Conservation (phyloP, 2,113 vertebrate species). For the Psettodes erumei region DNA sequence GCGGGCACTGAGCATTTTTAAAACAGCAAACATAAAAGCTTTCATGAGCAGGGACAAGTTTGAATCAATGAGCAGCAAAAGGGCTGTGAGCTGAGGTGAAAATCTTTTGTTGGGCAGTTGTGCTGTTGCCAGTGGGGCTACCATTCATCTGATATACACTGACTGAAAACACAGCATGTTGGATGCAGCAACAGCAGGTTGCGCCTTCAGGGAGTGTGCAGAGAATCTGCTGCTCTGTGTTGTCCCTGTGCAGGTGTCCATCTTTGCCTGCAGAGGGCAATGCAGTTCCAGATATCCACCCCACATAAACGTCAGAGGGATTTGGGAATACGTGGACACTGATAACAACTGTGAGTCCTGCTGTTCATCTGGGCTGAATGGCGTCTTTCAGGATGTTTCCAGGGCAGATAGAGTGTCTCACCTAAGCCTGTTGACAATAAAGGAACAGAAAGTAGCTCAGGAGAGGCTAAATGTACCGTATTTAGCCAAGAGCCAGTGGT, state of each 20-base stretch:
- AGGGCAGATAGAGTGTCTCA: conserved; percentile 15
- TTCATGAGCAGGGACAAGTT: conserved; percentile 34
- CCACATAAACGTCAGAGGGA: not conserved
- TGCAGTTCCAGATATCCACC: conserved; percentile 46
- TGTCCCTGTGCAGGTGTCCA: not conserved
- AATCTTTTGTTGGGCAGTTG: conserved; percentile 39
- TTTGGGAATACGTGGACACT: not conserved
- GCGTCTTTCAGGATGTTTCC: conserved; percentile 32
- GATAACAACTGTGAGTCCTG: conserved; percentile 2
- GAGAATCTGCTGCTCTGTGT: conserved; percentile 2
- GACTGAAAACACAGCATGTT: conserved; percentile 17
- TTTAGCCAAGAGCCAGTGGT: not conserved
- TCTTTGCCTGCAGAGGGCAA: conserved; percentile 64
- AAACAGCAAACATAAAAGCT: conserved; percentile 52
- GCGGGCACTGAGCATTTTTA: conserved; percentile 19
- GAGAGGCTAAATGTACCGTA: not conserved
- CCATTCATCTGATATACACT: conserved; percentile 19
- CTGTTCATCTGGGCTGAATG: conserved; percentile 30
- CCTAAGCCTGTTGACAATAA: conserved; percentile 16
- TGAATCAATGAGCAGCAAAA: conserved; percentile 23
- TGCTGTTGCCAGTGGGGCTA: conserved; percentile 11
- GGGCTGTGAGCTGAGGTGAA: conserved; percentile 27
- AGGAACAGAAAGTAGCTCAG: conserved; percentile 8
- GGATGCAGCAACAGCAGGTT: conserved; percentile 26
- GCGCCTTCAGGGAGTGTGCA: conserved; percentile 8